A percentile compares a stretch with the other conserved stretches of the same genome.
Evolutionary conservation across 2,113 vertebrate genomes (phyloP).

Genomic region (human (Homo sapiens)): DNA sequence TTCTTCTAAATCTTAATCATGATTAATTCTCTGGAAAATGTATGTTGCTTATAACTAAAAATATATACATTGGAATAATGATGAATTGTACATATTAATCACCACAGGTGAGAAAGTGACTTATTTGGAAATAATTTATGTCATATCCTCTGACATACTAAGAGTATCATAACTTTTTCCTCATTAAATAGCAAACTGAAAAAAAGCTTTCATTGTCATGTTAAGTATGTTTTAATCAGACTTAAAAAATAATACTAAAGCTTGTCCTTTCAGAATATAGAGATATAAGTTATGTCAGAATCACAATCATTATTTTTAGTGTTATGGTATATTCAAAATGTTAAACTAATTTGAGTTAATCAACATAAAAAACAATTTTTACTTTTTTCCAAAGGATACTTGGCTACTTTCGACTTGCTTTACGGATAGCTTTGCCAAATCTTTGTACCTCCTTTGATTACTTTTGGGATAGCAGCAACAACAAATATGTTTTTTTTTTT

Average conservation of each 20-base stretch:
- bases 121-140: background rate
- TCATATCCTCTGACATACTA: background rate
- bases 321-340: background rate
- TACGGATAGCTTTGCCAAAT: slow-evolving; percentile 44
- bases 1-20: background rate
- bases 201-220: background rate
- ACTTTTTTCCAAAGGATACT: background rate
- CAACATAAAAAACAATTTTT: background rate
- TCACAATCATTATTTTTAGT: background rate
- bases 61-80: background rate
- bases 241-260: background rate
- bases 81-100: background rate
- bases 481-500: slow-evolving; percentile 61
- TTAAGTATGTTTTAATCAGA: background rate
- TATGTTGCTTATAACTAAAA: background rate
- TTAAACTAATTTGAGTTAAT: background rate
- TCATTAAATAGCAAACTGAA: background rate
- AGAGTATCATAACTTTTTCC: background rate
- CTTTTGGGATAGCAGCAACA: background rate
- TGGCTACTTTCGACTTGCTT: slow-evolving; percentile 43
- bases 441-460: background rate
- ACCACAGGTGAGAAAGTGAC: background rate
- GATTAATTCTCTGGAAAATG: background rate
- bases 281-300: background rate
- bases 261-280: background rate